Conservation (phyloP, 2,113 vertebrate species). For the Paedocypris sp. region DNA sequence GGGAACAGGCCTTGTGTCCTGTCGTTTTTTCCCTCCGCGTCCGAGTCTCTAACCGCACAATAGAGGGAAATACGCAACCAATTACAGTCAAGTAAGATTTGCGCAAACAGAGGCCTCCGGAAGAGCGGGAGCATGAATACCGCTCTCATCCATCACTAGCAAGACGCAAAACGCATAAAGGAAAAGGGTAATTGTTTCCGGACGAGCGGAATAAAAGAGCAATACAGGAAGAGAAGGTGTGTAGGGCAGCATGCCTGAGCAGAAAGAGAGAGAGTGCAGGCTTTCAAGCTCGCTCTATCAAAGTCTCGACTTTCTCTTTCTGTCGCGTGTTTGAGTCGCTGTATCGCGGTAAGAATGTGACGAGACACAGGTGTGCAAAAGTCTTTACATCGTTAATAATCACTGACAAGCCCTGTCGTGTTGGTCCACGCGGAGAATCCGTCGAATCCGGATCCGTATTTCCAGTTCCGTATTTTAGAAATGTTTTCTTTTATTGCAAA, state of each 20-base stretch:
- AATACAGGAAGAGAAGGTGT: constrained; percentile 52
- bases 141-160: constrained; percentile 45
- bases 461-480: too few species aligned
- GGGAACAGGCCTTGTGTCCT: constrained; percentile 18
- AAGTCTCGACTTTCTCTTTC: constrained; percentile 48
- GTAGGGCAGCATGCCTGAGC: constrained; percentile 41
- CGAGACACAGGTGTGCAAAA: constrained; percentile 45
- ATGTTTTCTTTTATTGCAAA: too few species aligned
- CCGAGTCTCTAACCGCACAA: constrained; percentile 32
- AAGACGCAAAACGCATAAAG: constrained; percentile 7
- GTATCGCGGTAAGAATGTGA: constrained; percentile 32
- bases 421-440: too few species aligned
- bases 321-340: constrained; percentile 25
- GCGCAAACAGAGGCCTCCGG: constrained; percentile 29
- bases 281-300: constrained; percentile 31
- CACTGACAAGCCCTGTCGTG: too few species aligned
- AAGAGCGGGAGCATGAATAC: constrained; percentile 37
- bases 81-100: constrained; percentile 34
- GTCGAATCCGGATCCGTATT: too few species aligned
- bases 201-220: constrained; percentile 39
- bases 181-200: constrained; percentile 52
- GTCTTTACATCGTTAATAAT: constrained; percentile 52
- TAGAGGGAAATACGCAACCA: constrained; percentile 20
- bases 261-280: constrained; percentile 40
- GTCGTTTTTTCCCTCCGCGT: constrained; percentile 1